Percentiles rank a stretch among this genome's conserved stretches.
Conservation (phyloP, 2,888 invertebrate genomes). For the Mythimna pallens region DNA sequence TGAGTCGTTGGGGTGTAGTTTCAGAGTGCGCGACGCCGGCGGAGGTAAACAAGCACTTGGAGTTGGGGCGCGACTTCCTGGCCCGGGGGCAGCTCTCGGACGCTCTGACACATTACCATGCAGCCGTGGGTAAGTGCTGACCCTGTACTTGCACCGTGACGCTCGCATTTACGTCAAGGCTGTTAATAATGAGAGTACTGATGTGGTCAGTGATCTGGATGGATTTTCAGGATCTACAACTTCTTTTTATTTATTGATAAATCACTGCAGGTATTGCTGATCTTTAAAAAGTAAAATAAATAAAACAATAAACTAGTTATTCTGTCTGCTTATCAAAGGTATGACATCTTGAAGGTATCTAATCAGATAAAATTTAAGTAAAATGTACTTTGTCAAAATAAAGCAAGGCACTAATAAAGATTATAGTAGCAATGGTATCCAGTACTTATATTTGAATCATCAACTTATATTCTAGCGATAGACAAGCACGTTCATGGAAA, state of each 20-base stretch:
- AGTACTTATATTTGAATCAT: too few relatives aligned
- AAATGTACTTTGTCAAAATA: background rate
- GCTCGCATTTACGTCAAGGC: background rate
- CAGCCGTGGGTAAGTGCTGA: slow-evolving; percentile 96
- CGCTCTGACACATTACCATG: slow-evolving; percentile 99
- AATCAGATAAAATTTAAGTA: slow-evolving; percentile 29
- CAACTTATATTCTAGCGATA: too few relatives aligned
- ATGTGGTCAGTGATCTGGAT: background rate
- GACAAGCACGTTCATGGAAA: too few relatives aligned
- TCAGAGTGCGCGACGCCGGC: slow-evolving; percentile 93
- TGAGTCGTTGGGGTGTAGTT: slow-evolving; percentile 87
- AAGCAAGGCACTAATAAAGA: background rate
- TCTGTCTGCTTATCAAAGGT: background rate
- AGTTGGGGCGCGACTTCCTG: slow-evolving; percentile 97
- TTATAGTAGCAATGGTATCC: background rate
- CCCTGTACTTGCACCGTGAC: slow-evolving; percentile 15
- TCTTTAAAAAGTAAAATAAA: background rate
- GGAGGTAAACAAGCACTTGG: slow-evolving; percentile 98
- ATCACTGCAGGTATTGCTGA: background rate
- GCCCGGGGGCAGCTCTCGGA: slow-evolving; percentile 98
- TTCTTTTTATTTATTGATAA: background rate
- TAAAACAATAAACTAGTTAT: background rate
- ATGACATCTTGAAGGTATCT: background rate
- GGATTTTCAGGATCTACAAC: slow-evolving; percentile 1
- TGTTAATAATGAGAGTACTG: background rate